Conservation (phyloP, 2,113 vertebrate genomes). For the Rissa tridactyla region DNA sequence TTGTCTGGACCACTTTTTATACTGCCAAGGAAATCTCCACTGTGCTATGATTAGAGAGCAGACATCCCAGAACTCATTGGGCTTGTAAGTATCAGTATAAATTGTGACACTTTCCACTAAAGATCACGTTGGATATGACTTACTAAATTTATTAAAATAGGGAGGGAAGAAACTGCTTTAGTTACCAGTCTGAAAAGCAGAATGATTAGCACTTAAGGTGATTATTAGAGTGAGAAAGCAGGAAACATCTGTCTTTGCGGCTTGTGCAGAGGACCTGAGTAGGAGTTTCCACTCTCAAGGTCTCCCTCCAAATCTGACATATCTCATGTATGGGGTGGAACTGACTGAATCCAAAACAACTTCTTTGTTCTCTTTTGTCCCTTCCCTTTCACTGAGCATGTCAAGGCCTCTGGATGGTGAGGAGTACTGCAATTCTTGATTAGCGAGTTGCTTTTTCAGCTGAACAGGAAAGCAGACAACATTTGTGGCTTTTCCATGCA, state of each 20-base stretch:
- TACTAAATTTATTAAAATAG: not conserved
- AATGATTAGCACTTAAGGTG: not conserved
- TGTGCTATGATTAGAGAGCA: not conserved
- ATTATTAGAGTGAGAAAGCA: not conserved
- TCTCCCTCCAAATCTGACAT: not conserved
- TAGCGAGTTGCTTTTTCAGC: accelerated
- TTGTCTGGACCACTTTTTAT: not conserved
- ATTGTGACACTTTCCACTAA: not conserved
- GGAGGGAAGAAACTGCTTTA: not conserved
- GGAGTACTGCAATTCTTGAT: not conserved
- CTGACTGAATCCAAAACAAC: not conserved
- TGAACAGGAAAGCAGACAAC: not conserved
- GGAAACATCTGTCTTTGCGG: not conserved
- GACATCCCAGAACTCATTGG: not conserved
- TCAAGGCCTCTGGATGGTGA: not conserved
- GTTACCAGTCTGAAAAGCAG: not conserved
- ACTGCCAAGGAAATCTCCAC: not conserved
- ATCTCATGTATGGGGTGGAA: not conserved
- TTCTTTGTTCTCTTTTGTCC: not conserved
- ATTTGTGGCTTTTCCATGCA: not conserved
- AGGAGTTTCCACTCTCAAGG: not conserved
- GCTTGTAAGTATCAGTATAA: not conserved
- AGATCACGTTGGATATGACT: not conserved
- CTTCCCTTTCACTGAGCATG: not conserved
- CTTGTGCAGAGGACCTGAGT: not conserved